phyloP scores from a whole-genome alignment of 2,113 vertebrate genomes.

The Echinops telfairi region DNA sequence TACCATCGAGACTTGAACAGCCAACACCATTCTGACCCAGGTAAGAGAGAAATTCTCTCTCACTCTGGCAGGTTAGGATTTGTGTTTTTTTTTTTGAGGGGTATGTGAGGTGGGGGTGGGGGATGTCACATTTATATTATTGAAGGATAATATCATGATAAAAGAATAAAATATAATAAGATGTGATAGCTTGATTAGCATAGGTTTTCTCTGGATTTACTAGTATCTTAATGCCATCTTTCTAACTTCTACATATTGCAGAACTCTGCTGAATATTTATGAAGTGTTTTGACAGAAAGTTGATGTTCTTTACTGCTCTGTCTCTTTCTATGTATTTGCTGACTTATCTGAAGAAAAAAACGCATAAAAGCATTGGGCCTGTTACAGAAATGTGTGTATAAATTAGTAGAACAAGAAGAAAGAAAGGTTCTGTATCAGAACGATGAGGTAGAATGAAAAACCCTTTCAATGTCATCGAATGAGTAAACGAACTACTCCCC shows the following conservation, averaged over 20 bases:
- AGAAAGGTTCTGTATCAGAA: conserved; percentile 74
- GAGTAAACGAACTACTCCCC: conserved; percentile 64
- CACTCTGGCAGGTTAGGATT: conserved; percentile 54
- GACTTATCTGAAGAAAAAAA: conserved; percentile 79
- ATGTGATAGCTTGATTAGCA: conserved; percentile 79
- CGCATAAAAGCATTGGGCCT: conserved; percentile 77
- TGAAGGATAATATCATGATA: conserved; percentile 78
- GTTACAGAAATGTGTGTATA: conserved; percentile 80
- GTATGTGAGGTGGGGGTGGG: too few species aligned
- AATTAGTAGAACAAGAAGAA: conserved; percentile 77
- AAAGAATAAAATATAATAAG: conserved; percentile 79
- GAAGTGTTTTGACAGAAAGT: conserved; percentile 84
- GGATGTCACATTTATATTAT: conserved; percentile 57
- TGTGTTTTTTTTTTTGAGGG: not conserved
- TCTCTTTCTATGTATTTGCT: conserved; percentile 82
- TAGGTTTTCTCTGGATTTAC: conserved; percentile 82
- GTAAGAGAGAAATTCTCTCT: conserved; percentile 61
- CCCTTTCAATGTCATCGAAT: conserved; percentile 76
- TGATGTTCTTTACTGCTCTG: conserved; percentile 78
- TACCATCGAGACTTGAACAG: conserved; percentile 22
- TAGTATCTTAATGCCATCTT: conserved; percentile 81
- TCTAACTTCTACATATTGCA: conserved; percentile 78
- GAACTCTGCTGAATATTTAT: conserved; percentile 83
- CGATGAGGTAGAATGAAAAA: conserved; percentile 71
- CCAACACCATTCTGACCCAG: conserved; percentile 62